Base-by-base conservation (phyloP, 2,888 invertebrate genomes). In the Drosophila fulvimacula region DNA sequence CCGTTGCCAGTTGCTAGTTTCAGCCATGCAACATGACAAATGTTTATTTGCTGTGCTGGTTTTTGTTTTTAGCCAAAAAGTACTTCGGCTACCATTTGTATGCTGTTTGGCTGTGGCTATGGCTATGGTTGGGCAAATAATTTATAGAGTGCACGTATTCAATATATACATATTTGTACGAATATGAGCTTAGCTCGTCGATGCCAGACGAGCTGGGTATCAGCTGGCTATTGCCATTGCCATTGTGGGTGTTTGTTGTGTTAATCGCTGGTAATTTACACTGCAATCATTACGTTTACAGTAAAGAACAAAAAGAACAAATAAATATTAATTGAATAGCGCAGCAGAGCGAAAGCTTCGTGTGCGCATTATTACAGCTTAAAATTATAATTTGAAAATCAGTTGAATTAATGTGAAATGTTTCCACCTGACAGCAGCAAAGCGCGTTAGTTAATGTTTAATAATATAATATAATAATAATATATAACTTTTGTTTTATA, bases 21-120 rank as follows among this genome's bases (percentile, higher is more conserved):
- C 71, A 63, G 66, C 69, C 74, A 66, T 82, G 80, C 69, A 70
- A 70, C 62, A 83, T 82, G 89, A 88, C 83, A 83, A 83, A 83
- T 88, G 88, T 69, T 66, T 84, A 69, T 88, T 84, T 80, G 57
- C 68, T 61, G 64, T 56, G 46, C 30, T 60, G 24, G 48, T 27
- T 46, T 52, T 57, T 64, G 64, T 52, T 73, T 24, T 55, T 32
- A 9, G 39, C 65, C 48, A 27, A 11, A 27, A 9, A 61, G 73
- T 70, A 62, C 57, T 74, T 72, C 49, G 66, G 49, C 39, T 36
- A 13, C 66, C 85, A 88, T 83, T 83, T 79, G 77, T 88, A 83
- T 83, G 67, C 82, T 24, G 42, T 19, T 61, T 42, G 56, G 51
- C 62, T 38, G 44, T 52, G 60, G n/a, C 51, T 21, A 52, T 42